These are phyloP conservation scores for Anas bernieri DNA, from an alignment of 2,797 vertebrate genomes.

Conservation along the genomic window DNA sequence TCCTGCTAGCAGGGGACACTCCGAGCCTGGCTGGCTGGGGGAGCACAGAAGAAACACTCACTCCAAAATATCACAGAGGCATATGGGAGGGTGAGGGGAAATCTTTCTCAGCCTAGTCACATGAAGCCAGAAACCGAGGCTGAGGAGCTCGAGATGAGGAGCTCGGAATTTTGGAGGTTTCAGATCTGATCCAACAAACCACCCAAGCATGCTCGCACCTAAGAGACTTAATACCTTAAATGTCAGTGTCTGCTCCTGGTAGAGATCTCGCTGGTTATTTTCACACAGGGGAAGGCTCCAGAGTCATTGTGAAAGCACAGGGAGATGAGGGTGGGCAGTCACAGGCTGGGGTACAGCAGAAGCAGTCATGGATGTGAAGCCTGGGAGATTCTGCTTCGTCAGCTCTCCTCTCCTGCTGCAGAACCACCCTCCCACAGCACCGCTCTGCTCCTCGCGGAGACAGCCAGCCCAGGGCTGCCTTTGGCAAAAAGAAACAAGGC, in stretches of 20 bases:
- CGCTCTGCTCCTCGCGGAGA: accelerated
- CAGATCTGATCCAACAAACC: not conserved
- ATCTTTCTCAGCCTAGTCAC: accelerated
- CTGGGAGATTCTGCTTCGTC: not conserved
- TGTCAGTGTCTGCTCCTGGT: not conserved
- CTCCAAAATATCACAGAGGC: not conserved
- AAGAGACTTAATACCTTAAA: not conserved
- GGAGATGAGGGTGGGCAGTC: not conserved
- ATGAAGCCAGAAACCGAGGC: not conserved
- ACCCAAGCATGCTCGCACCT: not conserved
- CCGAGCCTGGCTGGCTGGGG: not conserved
- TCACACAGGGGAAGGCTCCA: not conserved
- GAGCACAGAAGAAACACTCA: not conserved
- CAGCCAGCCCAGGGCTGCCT: not conserved
- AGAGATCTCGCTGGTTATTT: not conserved
- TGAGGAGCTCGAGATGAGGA: not conserved
- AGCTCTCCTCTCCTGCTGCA: not conserved
- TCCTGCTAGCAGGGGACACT: not conserved
- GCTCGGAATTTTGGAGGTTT: not conserved
- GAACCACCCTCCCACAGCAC: not conserved
- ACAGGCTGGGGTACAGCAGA: not conserved
- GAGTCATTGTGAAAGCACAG: not conserved
- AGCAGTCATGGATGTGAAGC: not conserved
- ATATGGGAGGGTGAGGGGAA: not conserved
- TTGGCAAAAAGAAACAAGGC: not conserved